Percentiles rank a stretch among this genome's conserved stretches.
These are phyloP conservation scores for Branchipolynoe longqiensis DNA, from an alignment of 2,888 invertebrate species.

Conservation along the genomic window DNA sequence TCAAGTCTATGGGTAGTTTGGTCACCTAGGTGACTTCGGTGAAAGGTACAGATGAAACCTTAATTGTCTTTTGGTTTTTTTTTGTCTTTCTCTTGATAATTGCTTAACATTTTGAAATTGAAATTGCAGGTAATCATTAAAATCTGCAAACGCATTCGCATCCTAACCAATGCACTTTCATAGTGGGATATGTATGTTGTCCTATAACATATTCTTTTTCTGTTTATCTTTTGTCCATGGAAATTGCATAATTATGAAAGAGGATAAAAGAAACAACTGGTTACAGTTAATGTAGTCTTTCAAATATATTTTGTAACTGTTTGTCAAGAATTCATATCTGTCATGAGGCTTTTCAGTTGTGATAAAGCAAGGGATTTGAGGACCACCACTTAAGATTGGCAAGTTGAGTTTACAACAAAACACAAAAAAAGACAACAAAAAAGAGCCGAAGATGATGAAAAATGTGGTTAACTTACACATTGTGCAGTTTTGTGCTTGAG, in stretches of 20 bases:
- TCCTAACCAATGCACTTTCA: background rate
- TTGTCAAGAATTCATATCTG: constrained; percentile 45
- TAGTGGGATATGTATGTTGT: background rate
- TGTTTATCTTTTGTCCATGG: constrained; percentile 28
- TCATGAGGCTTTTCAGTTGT: constrained; percentile 31
- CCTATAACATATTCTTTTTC: constrained; percentile 9
- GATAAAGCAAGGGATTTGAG: constrained; percentile 4
- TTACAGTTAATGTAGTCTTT: constrained; percentile 42
- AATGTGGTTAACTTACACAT: too few species aligned
- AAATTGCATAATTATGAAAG: constrained; percentile 16
- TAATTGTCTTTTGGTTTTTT: too few species aligned
- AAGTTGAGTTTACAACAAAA: background rate
- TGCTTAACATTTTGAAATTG: too few species aligned
- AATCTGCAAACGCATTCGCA: too few species aligned
- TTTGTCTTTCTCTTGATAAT: too few species aligned
- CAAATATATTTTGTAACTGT: constrained; percentile 43
- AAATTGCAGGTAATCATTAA: too few species aligned
- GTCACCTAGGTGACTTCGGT: too few species aligned
- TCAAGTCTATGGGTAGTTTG: too few species aligned
- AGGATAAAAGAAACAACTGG: constrained; percentile 6
- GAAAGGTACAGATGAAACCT: too few species aligned
- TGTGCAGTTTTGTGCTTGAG: too few species aligned
- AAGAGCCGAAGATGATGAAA: too few species aligned
- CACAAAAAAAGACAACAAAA: too few species aligned
- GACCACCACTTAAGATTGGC: background rate